phyloP scores from a whole-genome alignment of 1,140 invertebrate species.

The Drosophila parvula region DNA sequence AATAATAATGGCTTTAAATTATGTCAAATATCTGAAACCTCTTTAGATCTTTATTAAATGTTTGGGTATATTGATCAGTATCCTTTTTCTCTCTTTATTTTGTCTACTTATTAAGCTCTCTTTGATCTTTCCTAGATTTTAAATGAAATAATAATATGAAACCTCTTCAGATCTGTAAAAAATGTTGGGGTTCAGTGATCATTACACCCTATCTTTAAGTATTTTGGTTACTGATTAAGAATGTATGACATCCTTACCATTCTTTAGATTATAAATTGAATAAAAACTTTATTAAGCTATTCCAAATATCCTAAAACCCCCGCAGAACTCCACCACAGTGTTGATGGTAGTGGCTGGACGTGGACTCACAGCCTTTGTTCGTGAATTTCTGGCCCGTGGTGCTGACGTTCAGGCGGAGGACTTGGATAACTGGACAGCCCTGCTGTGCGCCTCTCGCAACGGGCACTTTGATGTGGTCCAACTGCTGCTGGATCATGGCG shows the following conservation, averaged over 20 bases:
- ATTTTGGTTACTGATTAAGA: background rate
- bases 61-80: too few species aligned
- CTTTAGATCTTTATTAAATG: too few species aligned
- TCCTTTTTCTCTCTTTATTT: too few species aligned
- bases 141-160: too few species aligned
- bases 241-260: background rate
- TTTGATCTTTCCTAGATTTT: too few species aligned
- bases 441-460: slow-evolving; percentile 95
- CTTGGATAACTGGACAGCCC: slow-evolving; percentile 96
- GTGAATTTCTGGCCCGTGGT: slow-evolving; percentile 92
- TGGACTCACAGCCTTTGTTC: slow-evolving; percentile 92
- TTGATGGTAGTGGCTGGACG: slow-evolving; percentile 94
- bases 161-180: too few species aligned
- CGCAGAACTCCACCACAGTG: slow-evolving; percentile 94
- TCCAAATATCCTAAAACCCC: background rate
- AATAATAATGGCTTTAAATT: background rate
- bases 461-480: slow-evolving; percentile 93
- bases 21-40: background rate
- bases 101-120: too few species aligned
- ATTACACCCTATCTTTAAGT: too few species aligned
- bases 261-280: too few species aligned
- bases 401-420: slow-evolving; percentile 96
- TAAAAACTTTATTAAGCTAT: too few species aligned
- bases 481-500: slow-evolving; percentile 94
- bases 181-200: too few species aligned